Evolutionary conservation across 2,797 vertebrate genomes (phyloP), one percentile per base, ranked within the genome.

Genomic region (Odontamblyopus lacepedii): DNA sequence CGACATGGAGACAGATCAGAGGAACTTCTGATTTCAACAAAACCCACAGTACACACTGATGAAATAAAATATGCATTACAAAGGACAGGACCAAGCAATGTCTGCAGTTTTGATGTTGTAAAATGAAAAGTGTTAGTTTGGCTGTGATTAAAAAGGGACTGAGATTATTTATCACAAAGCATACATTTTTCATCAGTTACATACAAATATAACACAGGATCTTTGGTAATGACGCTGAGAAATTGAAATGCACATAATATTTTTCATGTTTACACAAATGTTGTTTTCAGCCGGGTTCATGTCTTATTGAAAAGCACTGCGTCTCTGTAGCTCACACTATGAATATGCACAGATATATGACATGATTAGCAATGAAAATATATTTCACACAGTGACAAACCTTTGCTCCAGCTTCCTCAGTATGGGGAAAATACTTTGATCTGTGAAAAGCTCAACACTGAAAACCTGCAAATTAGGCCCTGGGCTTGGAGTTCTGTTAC

Each of bases 241-340:
- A 48, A 48, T 65, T 65, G 41, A 50, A 27, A 65, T 65, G 63
- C 63, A 65, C 41, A 48, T 48, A 27, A 48, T 44, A 65, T 48
- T 65, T 65, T 65, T 50, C 41, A 50, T 50, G 41, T 48, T 48
- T 48, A 27, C 41, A 27, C 63, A 66, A 66, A 66, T 29, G 41
- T 15, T 48, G 23, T 50, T 66, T 29, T 66, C 26, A 18, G 44
- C 5, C 2, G 26, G 18, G 23, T 26, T 66, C 63, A 50, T 66
- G 63, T 64, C n/a, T 64, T 48, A 64, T 64, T 64, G 23, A 64
- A 23, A 27, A 64, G n/a, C 63, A 26, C 3, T 13, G 44, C 13
- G 7, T 15, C 63, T 26, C 41, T 64, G 23, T 18, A 27, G 38
- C 23, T 15, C 38, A 9, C 63, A 51, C 13, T 18, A 50, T 66